phyloP scores from a whole-genome alignment of 2,113 vertebrate species.

The Ranitomeya imitator region DNA sequence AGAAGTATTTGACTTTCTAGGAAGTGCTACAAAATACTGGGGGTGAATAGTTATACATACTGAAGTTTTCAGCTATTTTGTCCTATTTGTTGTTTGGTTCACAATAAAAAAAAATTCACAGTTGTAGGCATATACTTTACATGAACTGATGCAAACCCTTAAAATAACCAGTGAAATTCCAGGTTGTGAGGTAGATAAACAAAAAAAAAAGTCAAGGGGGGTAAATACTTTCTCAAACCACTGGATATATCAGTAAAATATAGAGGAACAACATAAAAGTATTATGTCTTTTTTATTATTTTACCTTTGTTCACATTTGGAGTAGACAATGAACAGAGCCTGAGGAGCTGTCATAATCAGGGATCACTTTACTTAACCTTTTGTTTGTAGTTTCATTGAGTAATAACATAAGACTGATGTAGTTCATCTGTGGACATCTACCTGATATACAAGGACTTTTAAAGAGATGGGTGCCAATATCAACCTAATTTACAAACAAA shows the following conservation, averaged over 20 bases:
- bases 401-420: constrained; percentile 73
- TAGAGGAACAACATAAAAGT: neutral
- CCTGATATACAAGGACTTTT: constrained; percentile 60
- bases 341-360: constrained; percentile 53
- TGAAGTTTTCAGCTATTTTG: too few relatives aligned
- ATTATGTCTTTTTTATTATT: neutral
- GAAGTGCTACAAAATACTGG: too few relatives aligned
- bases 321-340: constrained; percentile 56
- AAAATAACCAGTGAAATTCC: too few relatives aligned
- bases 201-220: too few relatives aligned
- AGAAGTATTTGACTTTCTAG: too few relatives aligned
- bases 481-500: constrained; percentile 66
- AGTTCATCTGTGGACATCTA: constrained; percentile 59
- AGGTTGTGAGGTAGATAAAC: too few relatives aligned
- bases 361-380: constrained; percentile 66
- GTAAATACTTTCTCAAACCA: too few relatives aligned
- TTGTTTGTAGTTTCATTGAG: constrained; percentile 72
- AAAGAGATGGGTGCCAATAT: constrained; percentile 58
- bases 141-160: too few relatives aligned
- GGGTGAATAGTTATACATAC: too few relatives aligned
- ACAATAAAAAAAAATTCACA: too few relatives aligned
- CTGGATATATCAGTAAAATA: neutral
- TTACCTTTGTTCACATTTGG: constrained; percentile 60
- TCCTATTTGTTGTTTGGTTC: too few relatives aligned
- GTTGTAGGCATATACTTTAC: too few relatives aligned